Conservation (phyloP, 2,888 invertebrate species). For the Lasioglossum marginatum region DNA sequence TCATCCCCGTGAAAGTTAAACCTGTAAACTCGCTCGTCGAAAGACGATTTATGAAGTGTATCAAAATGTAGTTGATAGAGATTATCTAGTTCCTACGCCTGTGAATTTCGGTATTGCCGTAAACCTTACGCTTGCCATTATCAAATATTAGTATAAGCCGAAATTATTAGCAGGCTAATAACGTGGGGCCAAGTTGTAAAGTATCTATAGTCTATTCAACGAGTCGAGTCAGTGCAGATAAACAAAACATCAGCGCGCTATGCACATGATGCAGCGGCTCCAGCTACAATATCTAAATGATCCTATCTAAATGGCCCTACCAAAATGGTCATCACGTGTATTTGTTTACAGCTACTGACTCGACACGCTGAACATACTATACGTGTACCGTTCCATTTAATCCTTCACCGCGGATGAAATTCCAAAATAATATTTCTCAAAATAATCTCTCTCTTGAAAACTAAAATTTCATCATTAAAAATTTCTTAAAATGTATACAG, state of each 20-base stretch:
- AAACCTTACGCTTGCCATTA: too few relatives aligned
- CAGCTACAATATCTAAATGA: constrained; percentile 10
- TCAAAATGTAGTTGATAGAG: background rate
- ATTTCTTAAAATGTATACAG: too few relatives aligned
- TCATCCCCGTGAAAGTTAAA: background rate
- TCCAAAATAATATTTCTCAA: background rate
- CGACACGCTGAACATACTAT: background rate
- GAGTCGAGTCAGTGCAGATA: constrained; percentile 7
- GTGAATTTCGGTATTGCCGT: background rate
- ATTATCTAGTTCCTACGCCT: background rate
- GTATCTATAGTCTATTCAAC: background rate
- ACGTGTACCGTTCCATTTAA: background rate
- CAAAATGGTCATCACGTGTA: constrained; percentile 10
- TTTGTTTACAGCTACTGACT: constrained; percentile 7
- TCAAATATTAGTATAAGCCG: background rate
- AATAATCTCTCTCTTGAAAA: background rate
- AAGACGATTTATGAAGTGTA: too few relatives aligned
- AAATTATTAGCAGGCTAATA: background rate
- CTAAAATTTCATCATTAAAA: too few relatives aligned
- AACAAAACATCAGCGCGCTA: constrained; percentile 7
- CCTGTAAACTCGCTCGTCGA: background rate
- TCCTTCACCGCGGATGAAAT: background rate
- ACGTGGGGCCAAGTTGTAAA: background rate
- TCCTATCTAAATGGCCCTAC: background rate
- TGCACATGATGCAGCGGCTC: constrained; percentile 4